These are phyloP conservation scores for Rhimphoctona megacephalus DNA, from an alignment of 2,888 invertebrate species.

Conservation along the genomic window DNA sequence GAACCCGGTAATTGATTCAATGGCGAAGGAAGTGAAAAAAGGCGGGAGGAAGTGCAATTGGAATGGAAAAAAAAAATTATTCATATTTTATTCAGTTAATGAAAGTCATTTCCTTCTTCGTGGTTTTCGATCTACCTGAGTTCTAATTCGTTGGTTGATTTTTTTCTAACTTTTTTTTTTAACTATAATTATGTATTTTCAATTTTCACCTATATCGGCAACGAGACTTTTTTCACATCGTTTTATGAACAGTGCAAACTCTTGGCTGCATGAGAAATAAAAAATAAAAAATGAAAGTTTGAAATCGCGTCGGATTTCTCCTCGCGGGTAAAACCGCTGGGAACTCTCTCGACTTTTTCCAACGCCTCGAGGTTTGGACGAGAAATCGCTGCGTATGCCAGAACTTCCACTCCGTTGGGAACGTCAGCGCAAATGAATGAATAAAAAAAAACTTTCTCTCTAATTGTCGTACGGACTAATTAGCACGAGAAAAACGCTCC, in stretches of 20 bases:
- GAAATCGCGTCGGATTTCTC: slow-evolving; percentile 55
- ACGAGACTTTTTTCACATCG: neutral
- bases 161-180: neutral
- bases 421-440: slow-evolving; percentile 38
- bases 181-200: neutral
- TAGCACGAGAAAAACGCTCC: slow-evolving; percentile 48
- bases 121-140: neutral
- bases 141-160: neutral
- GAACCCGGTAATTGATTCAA: slow-evolving; percentile 78
- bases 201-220: neutral
- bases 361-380: slow-evolving; percentile 49
- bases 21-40: slow-evolving; percentile 42
- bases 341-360: slow-evolving; percentile 56
- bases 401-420: slow-evolving; percentile 65
- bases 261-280: slow-evolving; percentile 3
- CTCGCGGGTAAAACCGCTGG: slow-evolving; percentile 35
- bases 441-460: slow-evolving; percentile 75
- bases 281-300: slow-evolving; percentile 58
- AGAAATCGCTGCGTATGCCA: slow-evolving; percentile 62
- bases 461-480: slow-evolving; percentile 69
- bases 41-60: slow-evolving; percentile 32
- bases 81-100: neutral
- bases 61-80: neutral
- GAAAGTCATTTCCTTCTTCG: slow-evolving; percentile 37
- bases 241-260: neutral